These are phyloP conservation scores for Nerophis lumbriciformis DNA, from an alignment of 2,113 vertebrate species.

Conservation along the genomic window DNA sequence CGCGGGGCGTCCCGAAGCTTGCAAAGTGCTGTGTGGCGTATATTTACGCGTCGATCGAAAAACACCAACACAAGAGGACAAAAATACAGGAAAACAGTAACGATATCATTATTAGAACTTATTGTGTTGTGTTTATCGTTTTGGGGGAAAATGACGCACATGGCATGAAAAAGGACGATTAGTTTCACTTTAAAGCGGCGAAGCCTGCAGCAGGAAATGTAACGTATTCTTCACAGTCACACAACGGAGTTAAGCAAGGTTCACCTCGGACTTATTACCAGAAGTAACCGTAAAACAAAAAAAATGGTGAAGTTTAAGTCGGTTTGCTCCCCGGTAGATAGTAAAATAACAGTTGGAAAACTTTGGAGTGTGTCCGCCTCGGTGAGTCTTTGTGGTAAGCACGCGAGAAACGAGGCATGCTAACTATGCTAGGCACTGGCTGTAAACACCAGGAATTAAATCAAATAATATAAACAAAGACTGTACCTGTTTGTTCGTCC, in stretches of 20 bases:
- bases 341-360: not conserved
- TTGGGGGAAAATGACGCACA: no score
- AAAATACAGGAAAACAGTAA: constrained; percentile 20
- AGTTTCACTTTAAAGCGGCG: constrained; percentile 18
- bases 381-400: constrained; percentile 3
- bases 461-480: constrained; percentile 26
- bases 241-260: constrained; percentile 22
- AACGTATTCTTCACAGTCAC: not conserved
- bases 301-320: not conserved
- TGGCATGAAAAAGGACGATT: not conserved
- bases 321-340: not conserved
- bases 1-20: not conserved
- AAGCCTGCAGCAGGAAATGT: not conserved
- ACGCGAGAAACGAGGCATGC: constrained; percentile 35
- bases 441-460: constrained; percentile 18
- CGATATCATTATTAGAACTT: not conserved
- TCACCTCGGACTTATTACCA: constrained; percentile 14
- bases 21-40: not conserved
- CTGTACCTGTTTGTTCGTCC: constrained; percentile 56
- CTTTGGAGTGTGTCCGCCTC: not conserved
- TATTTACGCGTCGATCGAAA: constrained; percentile 8
- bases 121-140: no score
- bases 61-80: constrained; percentile 18
- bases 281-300: constrained; percentile 22
- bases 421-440: constrained; percentile 45